These are phyloP conservation scores for Heliconius sara DNA, from an alignment of 2,888 invertebrate species.

Conservation along the genomic window DNA sequence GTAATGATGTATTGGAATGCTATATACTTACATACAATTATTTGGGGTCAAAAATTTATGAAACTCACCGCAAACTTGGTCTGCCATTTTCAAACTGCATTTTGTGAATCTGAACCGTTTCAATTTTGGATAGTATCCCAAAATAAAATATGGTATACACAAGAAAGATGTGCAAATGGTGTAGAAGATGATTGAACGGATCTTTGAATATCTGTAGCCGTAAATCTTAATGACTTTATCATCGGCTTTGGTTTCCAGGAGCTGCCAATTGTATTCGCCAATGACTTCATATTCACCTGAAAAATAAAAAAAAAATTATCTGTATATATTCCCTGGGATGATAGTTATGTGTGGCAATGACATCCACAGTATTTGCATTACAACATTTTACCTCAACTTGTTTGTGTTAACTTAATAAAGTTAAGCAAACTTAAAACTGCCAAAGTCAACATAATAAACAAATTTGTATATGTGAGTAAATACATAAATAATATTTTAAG, in stretches of 20 bases:
- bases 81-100: constrained; percentile 83
- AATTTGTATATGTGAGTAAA: background rate
- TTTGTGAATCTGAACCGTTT: constrained; percentile 81
- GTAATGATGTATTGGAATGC: background rate
- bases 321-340: constrained; percentile 56
- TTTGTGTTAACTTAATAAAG: background rate
- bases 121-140: constrained; percentile 83
- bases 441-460: background rate
- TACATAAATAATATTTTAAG: background rate
- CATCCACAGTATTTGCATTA: constrained; percentile 46
- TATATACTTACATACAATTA: background rate
- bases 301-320: constrained; percentile 56
- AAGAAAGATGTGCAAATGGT: constrained; percentile 76
- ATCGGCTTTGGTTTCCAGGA: constrained; percentile 77
- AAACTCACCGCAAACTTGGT: constrained; percentile 81
- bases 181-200: constrained; percentile 78
- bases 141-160: constrained; percentile 83
- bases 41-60: background rate
- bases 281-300: constrained; percentile 84
- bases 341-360: constrained; percentile 53
- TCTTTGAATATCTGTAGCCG: constrained; percentile 78
- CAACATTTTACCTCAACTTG: background rate
- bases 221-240: constrained; percentile 78
- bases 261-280: constrained; percentile 81
- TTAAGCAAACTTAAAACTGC: constrained; percentile 6